phyloP scores from a whole-genome alignment of 2,113 vertebrate species.

The Platichthys flesus region DNA sequence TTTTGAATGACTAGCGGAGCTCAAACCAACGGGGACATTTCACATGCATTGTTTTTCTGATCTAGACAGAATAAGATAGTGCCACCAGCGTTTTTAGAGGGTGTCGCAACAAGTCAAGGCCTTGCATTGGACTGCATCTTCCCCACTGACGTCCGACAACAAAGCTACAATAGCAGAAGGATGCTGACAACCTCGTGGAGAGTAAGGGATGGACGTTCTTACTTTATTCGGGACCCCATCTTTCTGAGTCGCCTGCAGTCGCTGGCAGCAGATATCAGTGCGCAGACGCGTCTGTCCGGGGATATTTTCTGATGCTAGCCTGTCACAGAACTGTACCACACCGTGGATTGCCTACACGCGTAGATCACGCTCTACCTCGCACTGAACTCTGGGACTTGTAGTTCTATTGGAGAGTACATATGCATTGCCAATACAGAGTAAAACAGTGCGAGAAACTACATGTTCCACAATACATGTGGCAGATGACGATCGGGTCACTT shows the following conservation, averaged over 20 bases:
- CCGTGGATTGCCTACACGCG: conserved; percentile 71
- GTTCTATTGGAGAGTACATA: conserved; percentile 6
- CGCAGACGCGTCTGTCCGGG: conserved; percentile 55
- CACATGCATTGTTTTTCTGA: not conserved
- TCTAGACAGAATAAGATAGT: not conserved
- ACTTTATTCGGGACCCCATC: conserved; percentile 85
- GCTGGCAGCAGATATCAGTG: conserved; percentile 23
- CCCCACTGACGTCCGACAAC: conserved; percentile 29
- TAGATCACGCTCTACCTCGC: conserved; percentile 48
- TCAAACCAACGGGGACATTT: not conserved
- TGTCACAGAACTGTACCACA: conserved; percentile 68
- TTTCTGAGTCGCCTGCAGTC: conserved; percentile 36
- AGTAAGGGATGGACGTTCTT: conserved; percentile 46
- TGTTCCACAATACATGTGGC: conserved; percentile 45
- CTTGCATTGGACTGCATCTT: conserved; percentile 30
- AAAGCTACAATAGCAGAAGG: conserved; percentile 14
- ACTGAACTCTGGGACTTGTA: conserved; percentile 69
- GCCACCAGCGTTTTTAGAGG: conserved; percentile 33
- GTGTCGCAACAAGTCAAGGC: conserved; percentile 79
- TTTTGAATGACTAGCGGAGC: not conserved
- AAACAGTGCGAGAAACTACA: conserved; percentile 55
- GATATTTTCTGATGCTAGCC: conserved; percentile 58
- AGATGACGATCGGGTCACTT: conserved; percentile 22
- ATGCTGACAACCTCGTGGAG: not conserved
- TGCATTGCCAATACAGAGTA: accelerated